Percentiles rank a stretch among this genome's conserved stretches.
Conservation (phyloP, 1,140 invertebrate genomes). For the Drosophila albomicans region DNA sequence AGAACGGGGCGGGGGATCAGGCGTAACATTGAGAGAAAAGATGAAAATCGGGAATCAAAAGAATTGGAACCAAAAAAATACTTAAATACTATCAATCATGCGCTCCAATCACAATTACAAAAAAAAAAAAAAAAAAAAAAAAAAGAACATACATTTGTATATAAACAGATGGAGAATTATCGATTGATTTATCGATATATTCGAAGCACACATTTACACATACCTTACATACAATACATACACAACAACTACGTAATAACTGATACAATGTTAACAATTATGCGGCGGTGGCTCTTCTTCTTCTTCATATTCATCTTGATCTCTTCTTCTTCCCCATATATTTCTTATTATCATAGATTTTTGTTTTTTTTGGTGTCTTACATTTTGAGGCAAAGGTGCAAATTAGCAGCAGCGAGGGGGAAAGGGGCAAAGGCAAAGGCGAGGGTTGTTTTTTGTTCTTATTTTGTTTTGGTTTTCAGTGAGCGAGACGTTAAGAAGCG, state of each 20-base stretch:
- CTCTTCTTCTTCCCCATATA: not conserved
- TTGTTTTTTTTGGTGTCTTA: slow-evolving; percentile 49
- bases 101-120: slow-evolving; percentile 61
- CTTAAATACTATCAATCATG: slow-evolving; percentile 31
- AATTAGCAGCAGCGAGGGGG: slow-evolving; percentile 22
- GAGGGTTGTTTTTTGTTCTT: not conserved
- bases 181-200: slow-evolving; percentile 36
- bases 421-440: not conserved
- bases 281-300: slow-evolving; percentile 64
- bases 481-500: slow-evolving; percentile 39
- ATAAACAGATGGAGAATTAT: slow-evolving; percentile 6
- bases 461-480: no score
- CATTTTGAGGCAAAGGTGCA: slow-evolving; percentile 33
- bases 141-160: not conserved
- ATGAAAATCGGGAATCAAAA: not conserved
- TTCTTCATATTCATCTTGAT: slow-evolving; percentile 21
- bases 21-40: slow-evolving; percentile 19
- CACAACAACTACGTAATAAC: slow-evolving; percentile 83
- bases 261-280: slow-evolving; percentile 83
- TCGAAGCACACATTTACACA: slow-evolving; percentile 74
- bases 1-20: not conserved
- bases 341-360: slow-evolving; percentile 10
- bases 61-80: slow-evolving; percentile 1
- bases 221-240: slow-evolving; percentile 79
- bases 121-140: slow-evolving; percentile 64